phyloP scores from a whole-genome alignment of 2,888 invertebrate species.

The Microplitis manilae region DNA sequence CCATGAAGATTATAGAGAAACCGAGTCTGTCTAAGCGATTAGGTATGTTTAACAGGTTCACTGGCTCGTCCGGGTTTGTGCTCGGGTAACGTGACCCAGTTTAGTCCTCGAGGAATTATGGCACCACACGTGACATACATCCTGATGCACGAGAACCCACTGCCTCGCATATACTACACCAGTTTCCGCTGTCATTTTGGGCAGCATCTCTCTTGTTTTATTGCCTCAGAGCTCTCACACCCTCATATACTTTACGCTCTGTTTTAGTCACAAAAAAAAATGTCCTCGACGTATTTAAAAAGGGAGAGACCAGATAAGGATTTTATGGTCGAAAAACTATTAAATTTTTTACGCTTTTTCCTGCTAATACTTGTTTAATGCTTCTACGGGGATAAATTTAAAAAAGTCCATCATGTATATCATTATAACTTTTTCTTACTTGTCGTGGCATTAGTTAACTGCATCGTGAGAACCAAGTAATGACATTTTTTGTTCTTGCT shows the following conservation, averaged over 20 bases:
- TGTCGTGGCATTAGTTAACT: neutral
- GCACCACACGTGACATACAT: slow-evolving; percentile 56
- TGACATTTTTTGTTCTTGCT: too few relatives aligned
- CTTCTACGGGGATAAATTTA: neutral
- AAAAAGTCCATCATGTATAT: neutral
- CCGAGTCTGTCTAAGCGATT: slow-evolving; percentile 34
- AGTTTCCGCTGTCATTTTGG: slow-evolving; percentile 24
- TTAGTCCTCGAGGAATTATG: slow-evolving; percentile 57
- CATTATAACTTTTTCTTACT: neutral
- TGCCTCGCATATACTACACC: slow-evolving; percentile 15
- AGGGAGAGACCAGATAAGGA: neutral
- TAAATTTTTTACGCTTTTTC: neutral
- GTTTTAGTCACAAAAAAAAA: neutral
- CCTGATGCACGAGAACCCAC: slow-evolving; percentile 45
- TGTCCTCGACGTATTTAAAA: neutral
- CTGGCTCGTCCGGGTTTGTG: slow-evolving; percentile 37
- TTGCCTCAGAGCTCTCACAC: neutral
- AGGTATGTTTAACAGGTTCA: slow-evolving; percentile 51
- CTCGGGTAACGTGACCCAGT: slow-evolving; percentile 35
- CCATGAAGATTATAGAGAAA: neutral
- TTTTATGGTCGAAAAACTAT: neutral
- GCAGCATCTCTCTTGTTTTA: slow-evolving; percentile 18
- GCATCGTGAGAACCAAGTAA: too few relatives aligned
- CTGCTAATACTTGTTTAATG: neutral
- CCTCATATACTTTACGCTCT: neutral